Conservation (phyloP, 1,140 invertebrate genomes). For the Lordiphosa stackelbergi region DNA sequence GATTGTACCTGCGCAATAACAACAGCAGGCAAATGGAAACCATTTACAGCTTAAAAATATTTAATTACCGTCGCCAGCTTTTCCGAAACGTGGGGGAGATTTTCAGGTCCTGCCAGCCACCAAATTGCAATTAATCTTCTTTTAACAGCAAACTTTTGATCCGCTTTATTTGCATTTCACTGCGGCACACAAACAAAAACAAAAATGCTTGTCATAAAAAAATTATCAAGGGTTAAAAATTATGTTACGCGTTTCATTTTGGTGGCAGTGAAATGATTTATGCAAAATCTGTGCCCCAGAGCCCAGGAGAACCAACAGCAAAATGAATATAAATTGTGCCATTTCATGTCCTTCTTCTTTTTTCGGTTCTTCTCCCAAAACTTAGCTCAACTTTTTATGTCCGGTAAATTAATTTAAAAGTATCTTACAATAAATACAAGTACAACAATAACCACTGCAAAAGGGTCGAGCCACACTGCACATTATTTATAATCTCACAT, state of each 20-base stretch:
- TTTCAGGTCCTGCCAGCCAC: slow-evolving; percentile 60
- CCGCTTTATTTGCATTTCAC: slow-evolving; percentile 74
- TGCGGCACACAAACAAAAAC: slow-evolving; percentile 48
- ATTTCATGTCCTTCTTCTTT: slow-evolving; percentile 53
- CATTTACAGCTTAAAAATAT: slow-evolving; percentile 75
- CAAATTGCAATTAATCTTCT: slow-evolving; percentile 74
- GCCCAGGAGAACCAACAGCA: slow-evolving; percentile 17
- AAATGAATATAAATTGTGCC: slow-evolving; percentile 73
- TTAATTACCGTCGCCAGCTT: slow-evolving; percentile 55
- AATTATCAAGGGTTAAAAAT: slow-evolving; percentile 75
- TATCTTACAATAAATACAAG: slow-evolving; percentile 17
- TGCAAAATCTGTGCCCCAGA: slow-evolving; percentile 65
- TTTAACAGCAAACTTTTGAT: slow-evolving; percentile 74
- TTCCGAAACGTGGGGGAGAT: slow-evolving; percentile 16
- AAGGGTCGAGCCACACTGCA: slow-evolving; percentile 26
- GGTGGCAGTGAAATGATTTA: slow-evolving; percentile 70
- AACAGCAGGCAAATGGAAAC: slow-evolving; percentile 63
- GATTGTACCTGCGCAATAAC: slow-evolving; percentile 47
- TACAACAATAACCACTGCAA: slow-evolving; percentile 34
- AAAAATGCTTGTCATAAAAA: slow-evolving; percentile 70
- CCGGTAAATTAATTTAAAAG: slow-evolving; percentile 71
- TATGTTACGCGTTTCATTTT: slow-evolving; percentile 71
- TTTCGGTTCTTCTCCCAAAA: slow-evolving; percentile 9
- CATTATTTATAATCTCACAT: slow-evolving; percentile 72
- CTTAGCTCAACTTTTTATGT: slow-evolving; percentile 57